Conservation (phyloP, 1,140 invertebrate species). For the Andrena cerasifolii region DNA sequence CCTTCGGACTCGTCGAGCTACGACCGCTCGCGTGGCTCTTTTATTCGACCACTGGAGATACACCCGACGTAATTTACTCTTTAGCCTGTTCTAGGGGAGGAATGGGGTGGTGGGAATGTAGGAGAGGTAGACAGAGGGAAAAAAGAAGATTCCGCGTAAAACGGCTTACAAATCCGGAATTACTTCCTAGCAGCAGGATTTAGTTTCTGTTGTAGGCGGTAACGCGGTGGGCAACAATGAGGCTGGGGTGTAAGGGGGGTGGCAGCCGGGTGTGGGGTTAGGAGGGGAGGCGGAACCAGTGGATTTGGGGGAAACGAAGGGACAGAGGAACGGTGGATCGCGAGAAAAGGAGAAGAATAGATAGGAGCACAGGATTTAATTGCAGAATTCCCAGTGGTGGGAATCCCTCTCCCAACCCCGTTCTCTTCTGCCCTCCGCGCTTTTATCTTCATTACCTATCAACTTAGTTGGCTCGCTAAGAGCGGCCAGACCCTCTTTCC, state of each 20-base stretch:
- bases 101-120: background rate
- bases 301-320: background rate
- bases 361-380: constrained; percentile 59
- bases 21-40: constrained; percentile 11
- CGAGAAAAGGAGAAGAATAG: constrained; percentile 14
- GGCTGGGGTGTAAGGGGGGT: background rate
- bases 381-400: constrained; percentile 55
- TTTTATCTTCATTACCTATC: constrained; percentile 69
- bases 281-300: background rate
- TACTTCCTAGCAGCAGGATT: constrained; percentile 56
- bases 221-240: constrained; percentile 36
- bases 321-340: background rate
- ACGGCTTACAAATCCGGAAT: constrained; percentile 67
- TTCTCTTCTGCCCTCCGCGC: constrained; percentile 1
- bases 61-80: constrained; percentile 46
- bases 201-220: constrained; percentile 55
- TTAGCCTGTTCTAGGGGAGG: background rate
- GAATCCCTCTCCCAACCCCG: background rate
- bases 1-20: background rate
- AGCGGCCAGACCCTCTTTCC: constrained; percentile 26
- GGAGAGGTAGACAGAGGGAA: background rate
- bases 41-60: constrained; percentile 30
- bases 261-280: too few relatives aligned
- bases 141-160: constrained; percentile 43
- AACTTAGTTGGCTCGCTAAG: constrained; percentile 47